Percentiles rank a stretch among this genome's conserved stretches.
Conservation (phyloP, 1,140 invertebrate genomes). For the Zaprionus ornatus region DNA sequence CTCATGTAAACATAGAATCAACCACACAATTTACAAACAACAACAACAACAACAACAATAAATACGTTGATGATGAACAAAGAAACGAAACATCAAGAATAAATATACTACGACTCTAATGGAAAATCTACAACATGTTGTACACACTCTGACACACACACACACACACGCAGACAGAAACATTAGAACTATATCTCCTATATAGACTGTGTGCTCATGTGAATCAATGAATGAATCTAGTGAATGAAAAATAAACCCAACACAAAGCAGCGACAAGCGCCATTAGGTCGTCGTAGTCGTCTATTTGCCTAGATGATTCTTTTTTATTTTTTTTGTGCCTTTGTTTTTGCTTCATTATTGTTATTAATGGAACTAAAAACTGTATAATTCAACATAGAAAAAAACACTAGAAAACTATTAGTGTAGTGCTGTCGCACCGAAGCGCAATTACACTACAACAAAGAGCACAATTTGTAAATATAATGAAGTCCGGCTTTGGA, state of each 20-base stretch:
- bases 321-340: slow-evolving; percentile 17
- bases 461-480: not conserved
- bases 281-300: slow-evolving; percentile 52
- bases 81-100: slow-evolving; percentile 42
- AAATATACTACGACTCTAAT: slow-evolving; percentile 51
- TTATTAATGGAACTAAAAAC: slow-evolving; percentile 53
- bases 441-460: slow-evolving; percentile 11
- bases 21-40: slow-evolving; percentile 17
- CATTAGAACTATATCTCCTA: not conserved
- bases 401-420: not conserved
- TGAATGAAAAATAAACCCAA: slow-evolving; percentile 54
- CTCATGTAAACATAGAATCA: slow-evolving; percentile 48
- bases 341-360: slow-evolving; percentile 33
- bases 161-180: not conserved
- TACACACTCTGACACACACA: slow-evolving; percentile 7
- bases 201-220: slow-evolving; percentile 36
- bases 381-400: slow-evolving; percentile 35
- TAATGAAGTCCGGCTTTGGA: not conserved
- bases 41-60: slow-evolving; percentile 30
- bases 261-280: slow-evolving; percentile 57
- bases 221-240: slow-evolving; percentile 74
- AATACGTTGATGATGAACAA: slow-evolving; percentile 45
- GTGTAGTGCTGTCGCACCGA: not conserved
- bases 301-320: slow-evolving; percentile 32
- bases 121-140: slow-evolving; percentile 50